Evolutionary conservation across 1,140 invertebrate genomes (phyloP), one percentile per base, ranked within the genome.

Genomic region (Saccostrea echinata): DNA sequence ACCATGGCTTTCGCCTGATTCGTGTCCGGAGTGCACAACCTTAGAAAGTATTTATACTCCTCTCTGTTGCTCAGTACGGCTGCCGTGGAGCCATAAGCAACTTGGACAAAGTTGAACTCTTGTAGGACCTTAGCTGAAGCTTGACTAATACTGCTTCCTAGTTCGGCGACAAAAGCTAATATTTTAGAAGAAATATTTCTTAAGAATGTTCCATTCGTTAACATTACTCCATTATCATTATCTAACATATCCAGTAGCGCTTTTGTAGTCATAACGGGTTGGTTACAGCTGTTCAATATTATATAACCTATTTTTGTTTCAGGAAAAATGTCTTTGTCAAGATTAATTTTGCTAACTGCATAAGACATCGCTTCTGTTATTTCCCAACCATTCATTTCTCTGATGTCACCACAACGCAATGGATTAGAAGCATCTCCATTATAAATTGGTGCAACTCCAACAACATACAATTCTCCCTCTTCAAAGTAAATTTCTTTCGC

Each of bases 1-100:
- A 90, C 86, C 84, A 91, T 90, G 55, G 86, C 86, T 55, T 85
- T 86, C 12, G 87, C 90, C 80, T 91, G 90, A 51, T 87, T 84
- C 16, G 61, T 51, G 30, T 90, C 90, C n/a, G 89, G 84, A 16
- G 88, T 88, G 27, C 53, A 83, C 18, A 88, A 71, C 11, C 90
- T 76, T 55, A 90, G 64, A 76, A 91, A 91, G 68, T 90, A 91
- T 30, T 89, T 89, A 85, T 88, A 86, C 24, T 27, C 27, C 0
- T 52, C 24, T 57, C 89, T 82, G 33, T 91, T 80, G 76, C 90
- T 91, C 6, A 91, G 68, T 33, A 84, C 35, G 1, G 88, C 81
- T 24, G 85, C 88, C 24, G 90, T 91, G 11, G 89, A 87, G 3
- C 76, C 89, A 86, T 90, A 91, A 11, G 82, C 82, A 16, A 91